Base-by-base conservation (phyloP, 2,888 invertebrate genomes). In the Orchesella flavescens region DNA sequence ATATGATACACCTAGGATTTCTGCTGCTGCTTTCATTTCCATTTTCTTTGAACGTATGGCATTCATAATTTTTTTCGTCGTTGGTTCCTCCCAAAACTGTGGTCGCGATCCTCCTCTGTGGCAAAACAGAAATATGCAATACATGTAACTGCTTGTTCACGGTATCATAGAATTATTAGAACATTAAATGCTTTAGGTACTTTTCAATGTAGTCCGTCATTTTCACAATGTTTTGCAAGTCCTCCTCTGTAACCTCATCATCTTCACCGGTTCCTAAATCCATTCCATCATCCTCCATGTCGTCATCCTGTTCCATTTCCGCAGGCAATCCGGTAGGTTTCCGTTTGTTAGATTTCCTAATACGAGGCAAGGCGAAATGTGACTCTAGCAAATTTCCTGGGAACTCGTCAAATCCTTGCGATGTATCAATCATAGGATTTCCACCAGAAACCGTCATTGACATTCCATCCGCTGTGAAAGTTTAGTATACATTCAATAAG, bases 1-100 rank as follows among this genome's bases (percentile, higher is more conserved):
- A 91, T 97, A 97, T 66, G 96, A 96, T 0, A 97, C 96, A 1
- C 96, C 96, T 66, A 96, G 91, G 80, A 97, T 93, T 90, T 96
- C 96, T 1, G 96, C 96, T 1, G 96, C 96, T 88, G 95, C 95
- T 91, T 97, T 97, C 96, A 97, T 96, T 91, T 97, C 96, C 89
- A 97, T 90, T 91, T 96, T 96, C 90, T 96, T 96, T 86, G 95
- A 94, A 89, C 96, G 94, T 81, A 96, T 96, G 19, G 95, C 95
- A 90, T 96, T 96, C 94, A 96, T 95, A 59, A 96, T 94, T 89
- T 96, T 91, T 90, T 95, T 94, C 44, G 96, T 96, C 89, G 96
- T 96, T 65, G 95, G 94, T 90, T 96, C 96, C 89, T 96, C 96
- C 96, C 96, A 97, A 91, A 96, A 97, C 91, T 96, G 96, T 83